Base-by-base conservation (phyloP, 2,113 vertebrate genomes). In the Triplophysa rosa region DNA sequence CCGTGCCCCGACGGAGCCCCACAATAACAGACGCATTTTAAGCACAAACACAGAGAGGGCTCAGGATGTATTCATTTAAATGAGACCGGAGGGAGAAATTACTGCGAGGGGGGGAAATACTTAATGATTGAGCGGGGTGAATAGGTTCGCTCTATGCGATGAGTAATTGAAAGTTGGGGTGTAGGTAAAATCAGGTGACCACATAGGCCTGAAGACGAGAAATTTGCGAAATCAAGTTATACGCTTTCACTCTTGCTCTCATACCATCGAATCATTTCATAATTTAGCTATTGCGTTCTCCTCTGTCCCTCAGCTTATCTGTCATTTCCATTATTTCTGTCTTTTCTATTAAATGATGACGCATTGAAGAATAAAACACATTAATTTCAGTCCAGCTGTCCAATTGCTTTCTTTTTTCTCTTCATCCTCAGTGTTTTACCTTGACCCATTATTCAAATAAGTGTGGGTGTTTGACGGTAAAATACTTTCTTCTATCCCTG, bases 391-490 rank as follows among this genome's bases (percentile, higher is more conserved):
- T 13, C 16, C 49, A 17, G 13, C 49, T 17, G 89, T 87, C 90
- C 88, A 91, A 94, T 94, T 92, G 93, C 92, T 93, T 91, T 45
- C 42, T 45, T 89, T 93, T 93, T 90, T 76, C 77, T 70, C 84
- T 92, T 89, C 88, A 90, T 89, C 84, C 88, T 86, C 85, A 89
- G 86, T 90, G 87, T 90, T 92, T 90, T 45, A 12, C 42, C 42
- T 45, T 95, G 94, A 95, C 94, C 94, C 92, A 84, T 69, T 87
- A 93, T 95, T 96, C 95, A 91, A 97, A 96, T 95, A 96, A 94
- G 94, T 58, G 49, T 52, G 49, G 49, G 13, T 52, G 16, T 52
- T 17, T 52, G 14, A 16, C 12, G 4, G 49, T 45, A 45, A 52
- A 52, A 17, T 16, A 3, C 49, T 16, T 52, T 52, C 49, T 52